Evolutionary conservation across 2,113 vertebrate species (phyloP).

Genomic region (Larimichthys crocea): DNA sequence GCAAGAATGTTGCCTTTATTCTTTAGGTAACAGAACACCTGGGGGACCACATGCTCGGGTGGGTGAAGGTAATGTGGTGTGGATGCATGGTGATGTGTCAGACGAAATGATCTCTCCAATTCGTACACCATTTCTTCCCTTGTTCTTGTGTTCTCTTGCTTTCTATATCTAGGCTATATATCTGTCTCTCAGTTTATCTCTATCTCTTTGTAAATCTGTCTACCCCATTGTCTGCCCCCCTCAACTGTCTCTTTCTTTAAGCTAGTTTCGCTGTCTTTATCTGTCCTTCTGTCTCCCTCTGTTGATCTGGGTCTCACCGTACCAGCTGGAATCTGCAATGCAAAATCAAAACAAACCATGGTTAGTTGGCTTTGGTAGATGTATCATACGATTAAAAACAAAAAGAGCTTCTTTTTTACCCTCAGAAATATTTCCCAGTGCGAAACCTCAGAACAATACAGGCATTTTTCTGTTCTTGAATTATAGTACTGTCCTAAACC

Average conservation of each 20-base stretch:
- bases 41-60: constrained; percentile 38
- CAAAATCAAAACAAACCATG: constrained; percentile 65
- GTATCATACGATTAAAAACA: constrained; percentile 29
- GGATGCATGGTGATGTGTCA: constrained; percentile 12
- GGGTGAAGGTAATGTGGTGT: constrained; percentile 34
- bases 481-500: constrained; percentile 14
- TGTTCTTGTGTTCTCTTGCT: not conserved
- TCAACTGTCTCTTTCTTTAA: not conserved
- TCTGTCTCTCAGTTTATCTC: constrained; percentile 24
- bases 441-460: constrained; percentile 36
- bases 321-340: constrained; percentile 48
- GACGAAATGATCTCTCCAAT: constrained; percentile 20
- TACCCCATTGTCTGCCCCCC: not conserved
- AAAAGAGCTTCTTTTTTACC: not conserved
- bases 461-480: constrained; percentile 38
- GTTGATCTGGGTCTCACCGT: constrained; percentile 25
- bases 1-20: constrained; percentile 74
- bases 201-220: constrained; percentile 29
- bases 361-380: constrained; percentile 60
- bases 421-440: constrained; percentile 2
- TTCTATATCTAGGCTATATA: not conserved
- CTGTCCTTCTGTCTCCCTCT: constrained; percentile 3
- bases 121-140: not conserved
- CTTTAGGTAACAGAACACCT: constrained; percentile 63
- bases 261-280: constrained; percentile 23